Percentiles rank a stretch among this genome's conserved stretches.
These are phyloP conservation scores for Criorhina ranunculi DNA, from an alignment of 2,888 invertebrate genomes.

Conservation along the genomic window DNA sequence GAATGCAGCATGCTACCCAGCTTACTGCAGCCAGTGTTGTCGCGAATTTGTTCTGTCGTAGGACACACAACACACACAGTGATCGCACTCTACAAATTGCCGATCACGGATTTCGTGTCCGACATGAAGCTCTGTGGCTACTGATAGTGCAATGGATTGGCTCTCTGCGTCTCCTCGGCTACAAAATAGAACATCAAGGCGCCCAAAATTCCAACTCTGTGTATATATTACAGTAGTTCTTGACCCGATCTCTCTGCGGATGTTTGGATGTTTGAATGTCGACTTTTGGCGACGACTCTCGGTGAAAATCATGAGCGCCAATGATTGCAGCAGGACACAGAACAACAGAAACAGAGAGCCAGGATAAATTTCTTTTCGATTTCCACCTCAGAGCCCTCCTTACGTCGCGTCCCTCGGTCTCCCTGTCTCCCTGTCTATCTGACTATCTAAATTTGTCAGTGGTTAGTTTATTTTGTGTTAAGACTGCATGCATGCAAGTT, in stretches of 20 bases:
- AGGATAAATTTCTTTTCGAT: conserved; percentile 73
- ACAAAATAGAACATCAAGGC: conserved; percentile 71
- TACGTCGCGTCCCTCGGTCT: neutral
- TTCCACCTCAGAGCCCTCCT: conserved; percentile 38
- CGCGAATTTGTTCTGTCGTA: conserved; percentile 72
- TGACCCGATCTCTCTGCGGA: conserved; percentile 58
- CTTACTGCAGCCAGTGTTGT: conserved; percentile 57
- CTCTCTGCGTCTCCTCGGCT: conserved; percentile 64
- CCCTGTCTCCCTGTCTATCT: conserved; percentile 63
- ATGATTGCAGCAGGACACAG: conserved; percentile 44
- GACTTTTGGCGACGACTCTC: conserved; percentile 53
- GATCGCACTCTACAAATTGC: conserved; percentile 83
- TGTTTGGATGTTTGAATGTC: conserved; percentile 54
- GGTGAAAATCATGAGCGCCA: conserved; percentile 72
- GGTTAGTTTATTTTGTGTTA: conserved; percentile 76
- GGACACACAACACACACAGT: conserved; percentile 55
- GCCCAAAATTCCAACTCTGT: conserved; percentile 69
- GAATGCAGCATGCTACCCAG: conserved; percentile 74
- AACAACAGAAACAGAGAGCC: conserved; percentile 15
- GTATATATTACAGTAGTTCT: conserved; percentile 68
- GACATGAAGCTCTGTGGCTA: conserved; percentile 84
- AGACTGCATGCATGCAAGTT: conserved; percentile 68
- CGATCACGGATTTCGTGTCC: conserved; percentile 85
- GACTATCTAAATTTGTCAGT: conserved; percentile 75
- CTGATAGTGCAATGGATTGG: conserved; percentile 78